Percentiles rank a stretch among this genome's conserved stretches.
Evolutionary conservation across 2,797 vertebrate genomes (phyloP).

Genomic region (Poeciliopsis presidionis): DNA sequence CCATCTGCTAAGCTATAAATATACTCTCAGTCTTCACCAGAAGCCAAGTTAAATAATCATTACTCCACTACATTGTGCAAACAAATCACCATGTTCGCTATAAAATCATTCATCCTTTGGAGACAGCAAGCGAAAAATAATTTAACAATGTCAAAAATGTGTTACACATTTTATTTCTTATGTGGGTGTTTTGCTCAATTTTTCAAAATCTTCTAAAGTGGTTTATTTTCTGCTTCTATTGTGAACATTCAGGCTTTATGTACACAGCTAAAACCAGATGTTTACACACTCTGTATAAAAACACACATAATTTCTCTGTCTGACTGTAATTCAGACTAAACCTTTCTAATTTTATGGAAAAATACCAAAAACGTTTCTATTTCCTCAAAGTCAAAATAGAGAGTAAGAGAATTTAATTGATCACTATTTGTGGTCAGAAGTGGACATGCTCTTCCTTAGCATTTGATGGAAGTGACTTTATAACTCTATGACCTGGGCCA

Average conservation of each 20-base stretch:
- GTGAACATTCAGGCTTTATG: conserved; percentile 15
- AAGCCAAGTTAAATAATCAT: conserved; percentile 6
- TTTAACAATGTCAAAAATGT: neutral
- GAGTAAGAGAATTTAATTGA: neutral
- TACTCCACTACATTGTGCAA: neutral
- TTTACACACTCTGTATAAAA: neutral
- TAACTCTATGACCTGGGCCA: neutral
- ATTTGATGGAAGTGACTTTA: neutral
- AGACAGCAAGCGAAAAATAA: neutral
- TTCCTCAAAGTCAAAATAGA: neutral
- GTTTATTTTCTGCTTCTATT: conserved; percentile 17
- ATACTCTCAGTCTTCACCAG: conserved; percentile 5
- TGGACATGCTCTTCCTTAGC: neutral
- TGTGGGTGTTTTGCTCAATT: neutral
- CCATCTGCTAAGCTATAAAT: conserved; percentile 57
- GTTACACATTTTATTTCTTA: neutral
- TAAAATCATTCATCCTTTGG: neutral
- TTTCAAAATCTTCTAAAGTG: neutral
- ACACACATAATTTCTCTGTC: neutral
- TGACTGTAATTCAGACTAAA: neutral
- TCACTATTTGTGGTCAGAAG: neutral
- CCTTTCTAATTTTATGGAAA: neutral
- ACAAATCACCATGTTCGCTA: conserved; percentile 2
- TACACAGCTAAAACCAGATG: neutral
- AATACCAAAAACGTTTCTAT: neutral